phyloP scores from a whole-genome alignment of 92 coral and sea anemone genomes.

The Paramuricea clavata region DNA sequence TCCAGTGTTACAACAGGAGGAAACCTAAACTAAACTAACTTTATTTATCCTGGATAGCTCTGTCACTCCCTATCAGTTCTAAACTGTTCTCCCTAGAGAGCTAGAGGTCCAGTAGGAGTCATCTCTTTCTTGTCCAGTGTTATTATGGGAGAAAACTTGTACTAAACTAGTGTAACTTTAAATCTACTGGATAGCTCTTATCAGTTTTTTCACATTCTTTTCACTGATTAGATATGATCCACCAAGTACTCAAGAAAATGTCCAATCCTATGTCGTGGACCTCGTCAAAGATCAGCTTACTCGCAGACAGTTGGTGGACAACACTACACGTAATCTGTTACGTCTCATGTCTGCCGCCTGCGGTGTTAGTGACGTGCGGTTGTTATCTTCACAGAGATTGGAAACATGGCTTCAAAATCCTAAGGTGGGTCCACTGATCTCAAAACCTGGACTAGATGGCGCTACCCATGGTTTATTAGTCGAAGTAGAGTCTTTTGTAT shows the following conservation, averaged over 20 bases:
- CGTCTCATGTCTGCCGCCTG: conserved; percentile 89
- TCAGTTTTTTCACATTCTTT: background rate
- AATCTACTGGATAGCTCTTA: no score
- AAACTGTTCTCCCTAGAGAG: background rate
- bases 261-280: conserved; percentile 85
- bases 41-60: background rate
- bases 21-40: background rate
- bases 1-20: background rate
- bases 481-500: no score
- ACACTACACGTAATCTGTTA: conserved; percentile 88
- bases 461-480: background rate
- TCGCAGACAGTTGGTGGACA: conserved; percentile 96
- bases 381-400: conserved; percentile 87
- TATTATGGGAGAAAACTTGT: no score
- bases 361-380: conserved; percentile 88
- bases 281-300: conserved; percentile 91
- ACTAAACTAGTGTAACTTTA: no score
- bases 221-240: conserved; percentile 70
- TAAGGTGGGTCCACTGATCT: conserved; percentile 66
- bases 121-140: background rate
- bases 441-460: background rate
- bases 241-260: conserved; percentile 82
- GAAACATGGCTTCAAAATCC: conserved; percentile 97
- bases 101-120: background rate
- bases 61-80: background rate